Conservation (phyloP, 1,140 invertebrate genomes). For the Coptotermes formosanus region DNA sequence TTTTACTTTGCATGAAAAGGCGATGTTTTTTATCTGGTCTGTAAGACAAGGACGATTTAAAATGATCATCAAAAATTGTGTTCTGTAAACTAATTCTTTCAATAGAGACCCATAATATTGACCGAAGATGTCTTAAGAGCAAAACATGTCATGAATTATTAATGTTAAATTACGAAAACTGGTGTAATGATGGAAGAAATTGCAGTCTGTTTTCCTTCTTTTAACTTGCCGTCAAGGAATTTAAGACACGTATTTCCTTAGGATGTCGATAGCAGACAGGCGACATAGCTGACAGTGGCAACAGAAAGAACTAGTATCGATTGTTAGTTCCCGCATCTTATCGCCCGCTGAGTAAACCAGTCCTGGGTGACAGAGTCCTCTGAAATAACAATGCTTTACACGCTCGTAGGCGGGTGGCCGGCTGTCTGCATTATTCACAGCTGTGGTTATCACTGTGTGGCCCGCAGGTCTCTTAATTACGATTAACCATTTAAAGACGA, state of each 20-base stretch:
- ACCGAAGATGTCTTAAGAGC: not conserved
- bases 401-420: too few relatives aligned
- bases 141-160: not conserved
- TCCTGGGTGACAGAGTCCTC: not conserved
- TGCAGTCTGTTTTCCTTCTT: not conserved
- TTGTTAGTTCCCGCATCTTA: not conserved
- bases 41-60: too few relatives aligned
- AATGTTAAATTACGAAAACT: not conserved
- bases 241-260: not conserved
- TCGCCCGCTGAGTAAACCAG: not conserved
- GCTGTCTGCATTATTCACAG: too few relatives aligned
- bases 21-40: too few relatives aligned
- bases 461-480: not conserved
- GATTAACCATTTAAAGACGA: too few relatives aligned
- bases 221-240: not conserved
- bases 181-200: not conserved
- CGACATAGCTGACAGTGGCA: not conserved
- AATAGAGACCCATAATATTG: not conserved
- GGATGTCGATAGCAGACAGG: not conserved
- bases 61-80: not conserved
- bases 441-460: not conserved
- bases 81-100: not conserved
- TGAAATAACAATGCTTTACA: not conserved
- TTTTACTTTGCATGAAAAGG: too few relatives aligned
- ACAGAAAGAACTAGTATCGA: not conserved